phyloP scores from a whole-genome alignment of 2,888 invertebrate species.

The Brenthis daphne region DNA sequence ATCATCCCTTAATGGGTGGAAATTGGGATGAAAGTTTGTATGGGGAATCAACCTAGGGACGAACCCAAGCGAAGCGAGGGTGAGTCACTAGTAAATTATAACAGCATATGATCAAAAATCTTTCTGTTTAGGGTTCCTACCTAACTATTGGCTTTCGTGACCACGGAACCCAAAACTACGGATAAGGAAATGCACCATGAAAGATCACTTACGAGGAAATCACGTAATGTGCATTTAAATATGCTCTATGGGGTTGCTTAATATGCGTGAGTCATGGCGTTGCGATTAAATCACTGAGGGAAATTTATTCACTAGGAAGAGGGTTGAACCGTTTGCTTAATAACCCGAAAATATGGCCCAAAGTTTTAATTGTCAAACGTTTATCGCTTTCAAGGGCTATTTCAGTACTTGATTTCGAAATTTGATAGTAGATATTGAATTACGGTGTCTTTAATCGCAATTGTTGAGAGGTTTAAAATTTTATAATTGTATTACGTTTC shows the following conservation, averaged over 20 bases:
- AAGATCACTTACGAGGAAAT: constrained; percentile 62
- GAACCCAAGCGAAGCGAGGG: too few relatives aligned
- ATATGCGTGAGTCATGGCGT: constrained; percentile 57
- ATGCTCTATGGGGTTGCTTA: constrained; percentile 52
- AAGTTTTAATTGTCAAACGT: constrained; percentile 64
- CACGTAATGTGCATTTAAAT: constrained; percentile 70
- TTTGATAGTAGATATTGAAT: constrained; percentile 39
- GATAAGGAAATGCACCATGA: constrained; percentile 35
- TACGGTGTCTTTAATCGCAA: constrained; percentile 13
- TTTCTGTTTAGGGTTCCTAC: neutral
- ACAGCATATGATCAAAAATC: neutral
- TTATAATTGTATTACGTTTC: constrained; percentile 5
- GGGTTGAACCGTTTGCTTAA: constrained; percentile 57
- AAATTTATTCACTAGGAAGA: constrained; percentile 61
- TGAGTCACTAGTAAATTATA: too few relatives aligned
- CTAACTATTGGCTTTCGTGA: neutral
- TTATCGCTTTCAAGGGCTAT: constrained; percentile 55
- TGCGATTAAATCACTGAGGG: constrained; percentile 59
- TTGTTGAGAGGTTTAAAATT: neutral
- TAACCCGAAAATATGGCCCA: constrained; percentile 64
- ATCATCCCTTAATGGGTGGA: too few relatives aligned
- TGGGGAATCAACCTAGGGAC: too few relatives aligned
- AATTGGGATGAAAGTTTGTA: too few relatives aligned
- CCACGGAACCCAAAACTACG: constrained; percentile 25
- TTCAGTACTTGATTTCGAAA: constrained; percentile 44